Evolutionary conservation across 2,797 vertebrate species (phyloP), one percentile per base, ranked within the genome.

Genomic region (Lemur catta): DNA sequence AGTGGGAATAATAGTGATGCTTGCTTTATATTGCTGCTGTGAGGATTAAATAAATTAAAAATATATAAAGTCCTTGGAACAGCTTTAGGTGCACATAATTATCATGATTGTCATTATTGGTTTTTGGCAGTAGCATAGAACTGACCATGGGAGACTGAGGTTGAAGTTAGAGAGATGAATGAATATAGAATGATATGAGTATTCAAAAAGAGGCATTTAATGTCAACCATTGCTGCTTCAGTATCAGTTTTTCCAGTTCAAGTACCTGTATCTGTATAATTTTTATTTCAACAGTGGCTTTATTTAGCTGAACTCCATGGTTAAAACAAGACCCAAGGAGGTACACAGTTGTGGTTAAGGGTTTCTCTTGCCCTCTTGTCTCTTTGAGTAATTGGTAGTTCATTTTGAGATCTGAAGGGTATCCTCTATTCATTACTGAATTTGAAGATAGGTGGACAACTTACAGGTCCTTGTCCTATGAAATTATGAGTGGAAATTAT

Each of bases 261-360:
- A 61, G 30, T 84, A 69, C 43, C 15, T 90, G 33, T 7, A 15
- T 80, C 46, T 74, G 76, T 46, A 41, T 91, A 79, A 89, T 80
- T 86, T 92, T 79, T 65, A 90, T 93, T 94, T 97, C 7, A 11
- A 20, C 41, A 91, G 24, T 89, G 52, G 5, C 87, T 94, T 76
- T 80, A 96, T 95, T 95, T 35, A 93, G 88, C 90, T 92, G 46
- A 92, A 0, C 91, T 97, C 84, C 71, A 74, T 57, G 76, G 50
- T 87, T 87, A 67, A 72, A 72, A 17, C 10, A 87, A 43, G 71
- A 96, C 72, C 61, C 38, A 38, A 43, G 33, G n/a, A 72, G 63
- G 18, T 91, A 2, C 80, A 35, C n/a, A 63, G 22, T 87, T 95
- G 72, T n/a, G 72, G 6, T 69, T 93, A 67, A 95, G 78, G n/a